A percentile compares a stretch with the other conserved stretches of the same genome.
Evolutionary conservation across 2,113 vertebrate genomes (phyloP).

Genomic region (Mugil cephalus): DNA sequence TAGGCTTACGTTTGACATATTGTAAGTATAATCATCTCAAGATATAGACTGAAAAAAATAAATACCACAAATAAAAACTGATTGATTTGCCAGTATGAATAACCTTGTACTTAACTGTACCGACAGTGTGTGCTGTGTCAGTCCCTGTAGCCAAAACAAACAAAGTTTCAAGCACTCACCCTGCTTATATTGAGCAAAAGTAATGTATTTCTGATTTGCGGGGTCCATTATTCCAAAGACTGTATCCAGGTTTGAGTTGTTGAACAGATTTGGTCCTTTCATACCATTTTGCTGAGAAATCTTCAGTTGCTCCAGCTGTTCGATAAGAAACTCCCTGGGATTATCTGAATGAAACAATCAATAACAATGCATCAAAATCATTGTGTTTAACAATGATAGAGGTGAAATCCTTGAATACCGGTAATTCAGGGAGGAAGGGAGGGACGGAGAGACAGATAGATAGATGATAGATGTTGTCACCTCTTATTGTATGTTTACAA

Average conservation of each 20-base stretch:
- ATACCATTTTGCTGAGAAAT: slow-evolving; percentile 29
- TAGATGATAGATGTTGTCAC: too few species aligned
- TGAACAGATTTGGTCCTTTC: slow-evolving; percentile 72
- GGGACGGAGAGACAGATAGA: too few species aligned
- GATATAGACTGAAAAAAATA: too few species aligned
- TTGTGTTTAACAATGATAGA: not conserved
- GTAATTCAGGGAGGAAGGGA: too few species aligned
- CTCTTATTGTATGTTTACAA: too few species aligned
- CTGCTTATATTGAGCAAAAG: slow-evolving; percentile 77
- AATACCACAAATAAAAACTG: too few species aligned
- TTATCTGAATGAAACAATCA: slow-evolving; percentile 65
- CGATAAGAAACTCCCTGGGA: slow-evolving; percentile 78
- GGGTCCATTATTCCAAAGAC: slow-evolving; percentile 81
- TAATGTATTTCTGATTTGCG: slow-evolving; percentile 68
- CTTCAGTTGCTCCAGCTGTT: slow-evolving; percentile 77
- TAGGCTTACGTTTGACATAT: too few species aligned
- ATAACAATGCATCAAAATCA: not conserved
- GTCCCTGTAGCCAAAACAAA: not conserved
- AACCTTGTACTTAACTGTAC: not conserved
- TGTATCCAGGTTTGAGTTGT: slow-evolving; percentile 74
- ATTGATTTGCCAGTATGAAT: not conserved
- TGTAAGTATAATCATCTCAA: too few species aligned
- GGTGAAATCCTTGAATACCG: not conserved
- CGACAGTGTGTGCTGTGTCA: not conserved
- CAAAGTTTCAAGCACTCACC: slow-evolving; percentile 62